Base-by-base conservation (phyloP, 2,113 vertebrate species). In the Xenopus borealis region DNA sequence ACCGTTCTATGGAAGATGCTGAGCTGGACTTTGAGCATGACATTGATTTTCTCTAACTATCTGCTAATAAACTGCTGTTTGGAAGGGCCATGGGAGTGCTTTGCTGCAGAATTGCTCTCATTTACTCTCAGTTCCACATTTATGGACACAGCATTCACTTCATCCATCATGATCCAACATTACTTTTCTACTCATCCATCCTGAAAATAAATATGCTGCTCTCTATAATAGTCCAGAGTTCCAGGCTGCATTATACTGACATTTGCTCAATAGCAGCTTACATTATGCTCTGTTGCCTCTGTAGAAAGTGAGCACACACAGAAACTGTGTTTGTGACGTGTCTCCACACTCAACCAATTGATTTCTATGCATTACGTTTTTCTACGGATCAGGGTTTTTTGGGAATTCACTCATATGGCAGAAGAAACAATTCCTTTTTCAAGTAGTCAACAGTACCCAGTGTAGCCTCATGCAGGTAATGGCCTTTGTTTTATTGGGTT, bases 1-100 rank as follows among this genome's bases (percentile, higher is more conserved):
- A 55, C 67, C 14, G 59, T 75, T 75, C 69, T 66, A 40, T 12
- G n/a, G 45, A 18, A 69, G 45, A 7, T 69, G 59, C 73, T 76
- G 73, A 69, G 17, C 30, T 11, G 27, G 73, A 11, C 58, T 50
- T 62, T 52, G 10, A 17, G 17, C 9, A 12, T 67, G 63, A 65
- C 47, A 52, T 45, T 66, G 72, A 47, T 58, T 47, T 62, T 57
- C 52, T 62, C 18, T 55, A 17, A 45, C 27, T 53, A 45, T 63
- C 45, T 10, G 17, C 17, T 76, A 69, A 69, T 76, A 55, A 69
- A 62, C 59, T 69, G 72, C 45, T 65, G 61, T 8, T 65, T 16
- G 27, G 55, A 68, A 20, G 40, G 50, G 40, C 62, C 4, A 17
- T 33, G 63, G 44, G 40, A 17, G 44, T 19, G 27, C 10, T n/a